Evolutionary conservation across 2,797 vertebrate genomes (phyloP), one percentile per base, ranked within the genome.

Genomic region (Chaenodraco wilsoni): DNA sequence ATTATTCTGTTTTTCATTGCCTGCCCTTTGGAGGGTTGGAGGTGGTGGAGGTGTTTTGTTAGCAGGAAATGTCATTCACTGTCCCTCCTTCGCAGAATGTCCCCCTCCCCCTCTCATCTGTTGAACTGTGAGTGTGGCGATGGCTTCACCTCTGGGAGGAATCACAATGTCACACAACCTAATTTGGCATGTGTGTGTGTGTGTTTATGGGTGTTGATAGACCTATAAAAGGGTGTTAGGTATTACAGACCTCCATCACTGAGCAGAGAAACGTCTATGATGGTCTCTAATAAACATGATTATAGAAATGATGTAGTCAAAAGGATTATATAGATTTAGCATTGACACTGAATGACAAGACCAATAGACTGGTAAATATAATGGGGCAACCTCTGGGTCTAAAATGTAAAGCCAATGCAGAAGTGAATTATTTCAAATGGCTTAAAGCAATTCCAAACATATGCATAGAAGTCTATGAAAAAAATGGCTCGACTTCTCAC

Each of bases 1-100:
- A 69, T 82, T 80, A 81, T 85, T 79, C 77, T 41, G 64, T 37
- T 63, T 85, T 86, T 80, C 74, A 83, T 72, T 69, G 78, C 66
- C 65, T 74, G 60, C 65, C 81, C 78, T 76, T 79, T 65, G 17
- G 44, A 19, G 13, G 49, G 55, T 51, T 66, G 82, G 63, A 49
- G 69, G 74, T 27, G 55, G 55, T 8, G 49, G 71, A 72, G 82
- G 69, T 66, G 72, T 79, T 83, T 66, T 68, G 72, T 76, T 80
- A 64, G 68, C 49, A 44, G 71, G 71, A 67, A 83, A 86, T 77
- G 75, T 85, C 81, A 65, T 51, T 85, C 82, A 62, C 55, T 19
- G 69, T 70, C 27, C 27, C 63, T 58, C 52, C 83, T 75, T 71
- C 9, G 10, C 61, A 40, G 41, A 66, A 64, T 31, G 4, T 43